Evolutionary conservation across 2,113 vertebrate genomes (phyloP).

Genomic region (Carassius auratus): DNA sequence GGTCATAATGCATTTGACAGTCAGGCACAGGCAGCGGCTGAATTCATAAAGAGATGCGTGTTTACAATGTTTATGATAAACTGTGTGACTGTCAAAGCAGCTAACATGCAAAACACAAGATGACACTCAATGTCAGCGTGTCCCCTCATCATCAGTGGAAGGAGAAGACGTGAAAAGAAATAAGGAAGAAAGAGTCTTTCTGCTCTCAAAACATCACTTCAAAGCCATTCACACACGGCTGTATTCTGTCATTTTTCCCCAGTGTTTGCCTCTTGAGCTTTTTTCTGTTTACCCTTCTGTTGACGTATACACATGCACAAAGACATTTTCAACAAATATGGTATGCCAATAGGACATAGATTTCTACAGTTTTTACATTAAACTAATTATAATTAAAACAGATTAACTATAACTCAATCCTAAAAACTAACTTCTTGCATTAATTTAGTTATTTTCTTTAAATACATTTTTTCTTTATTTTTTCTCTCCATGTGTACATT

Average conservation of each 20-base stretch:
- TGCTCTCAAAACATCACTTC: conserved; percentile 26
- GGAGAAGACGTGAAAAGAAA: not conserved
- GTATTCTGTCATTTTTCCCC: conserved; percentile 17
- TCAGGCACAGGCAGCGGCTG: conserved; percentile 8
- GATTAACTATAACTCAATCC: not conserved
- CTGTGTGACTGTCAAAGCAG: not conserved
- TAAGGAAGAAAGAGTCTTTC: not conserved
- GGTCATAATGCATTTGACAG: not conserved
- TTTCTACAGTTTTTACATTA: not conserved
- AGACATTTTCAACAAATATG: conserved; percentile 15
- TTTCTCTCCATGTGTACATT: not conserved
- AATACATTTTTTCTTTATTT: too few species aligned
- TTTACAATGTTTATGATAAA: conserved; percentile 17
- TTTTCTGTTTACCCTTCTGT: not conserved
- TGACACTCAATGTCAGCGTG: conserved; percentile 19
- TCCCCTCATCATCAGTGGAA: conserved; percentile 3
- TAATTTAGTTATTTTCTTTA: too few species aligned
- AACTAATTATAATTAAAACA: not conserved
- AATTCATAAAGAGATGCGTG: not conserved
- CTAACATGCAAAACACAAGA: conserved; percentile 9
- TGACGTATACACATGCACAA: too few species aligned
- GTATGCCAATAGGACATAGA: not conserved
- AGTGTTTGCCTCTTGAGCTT: conserved; percentile 7
- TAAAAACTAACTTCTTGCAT: too few species aligned
- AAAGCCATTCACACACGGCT: conserved; percentile 1